Conservation (phyloP, 2,113 vertebrate species). For the Mobula birostris region DNA sequence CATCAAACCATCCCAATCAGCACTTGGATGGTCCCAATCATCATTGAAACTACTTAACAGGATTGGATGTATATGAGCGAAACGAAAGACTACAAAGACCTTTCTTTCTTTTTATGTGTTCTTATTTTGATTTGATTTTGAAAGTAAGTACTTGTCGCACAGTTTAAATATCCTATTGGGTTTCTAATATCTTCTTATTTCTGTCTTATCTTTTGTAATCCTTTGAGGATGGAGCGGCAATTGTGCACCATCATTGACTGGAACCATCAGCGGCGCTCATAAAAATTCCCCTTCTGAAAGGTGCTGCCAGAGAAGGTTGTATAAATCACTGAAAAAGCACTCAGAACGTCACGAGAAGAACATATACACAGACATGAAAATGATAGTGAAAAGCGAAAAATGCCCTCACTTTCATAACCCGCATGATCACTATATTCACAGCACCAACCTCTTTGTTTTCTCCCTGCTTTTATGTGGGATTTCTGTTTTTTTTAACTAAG, state of each 20-base stretch:
- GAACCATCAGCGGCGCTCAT: conserved; percentile 22
- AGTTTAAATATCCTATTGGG: neutral
- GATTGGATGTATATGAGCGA: neutral
- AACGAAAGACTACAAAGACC: neutral
- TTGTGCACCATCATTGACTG: conserved; percentile 1
- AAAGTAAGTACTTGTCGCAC: neutral
- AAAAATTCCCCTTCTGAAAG: conserved; percentile 33
- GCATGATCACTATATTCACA: neutral
- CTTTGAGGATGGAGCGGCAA: conserved; percentile 31
- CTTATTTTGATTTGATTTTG: neutral
- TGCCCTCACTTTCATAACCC: neutral
- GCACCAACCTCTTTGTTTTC: neutral
- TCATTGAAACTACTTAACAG: conserved; percentile 4
- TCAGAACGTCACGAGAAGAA: conserved; percentile 27
- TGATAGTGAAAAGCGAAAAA: conserved; percentile 9
- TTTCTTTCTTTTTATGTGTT: neutral
- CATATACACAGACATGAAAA: neutral
- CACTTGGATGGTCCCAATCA: neutral
- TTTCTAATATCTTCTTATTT: conserved; percentile 3
- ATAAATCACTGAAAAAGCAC: conserved; percentile 35
- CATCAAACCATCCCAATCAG: neutral
- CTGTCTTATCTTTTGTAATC: conserved; percentile 9
- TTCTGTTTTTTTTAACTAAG: neutral
- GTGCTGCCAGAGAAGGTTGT: conserved; percentile 33
- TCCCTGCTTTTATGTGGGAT: conserved; percentile 25